Percentiles rank a stretch among this genome's conserved stretches.
phyloP scores from a whole-genome alignment of 1,140 invertebrate genomes.

The Matsumurasca onukii region DNA sequence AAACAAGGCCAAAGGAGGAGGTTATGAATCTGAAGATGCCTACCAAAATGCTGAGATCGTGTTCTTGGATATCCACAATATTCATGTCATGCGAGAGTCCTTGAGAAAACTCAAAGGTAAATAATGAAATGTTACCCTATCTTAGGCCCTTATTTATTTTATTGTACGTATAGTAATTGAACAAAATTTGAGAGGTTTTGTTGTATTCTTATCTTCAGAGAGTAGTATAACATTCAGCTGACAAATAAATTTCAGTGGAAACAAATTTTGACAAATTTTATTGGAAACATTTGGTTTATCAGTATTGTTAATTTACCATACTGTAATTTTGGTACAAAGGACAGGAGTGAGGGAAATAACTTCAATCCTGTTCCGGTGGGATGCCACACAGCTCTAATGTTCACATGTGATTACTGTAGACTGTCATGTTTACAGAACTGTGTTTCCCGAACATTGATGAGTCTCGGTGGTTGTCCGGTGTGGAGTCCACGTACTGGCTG shows the following conservation, averaged over 20 bases:
- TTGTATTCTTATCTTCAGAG: no score
- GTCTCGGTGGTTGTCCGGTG: conserved; percentile 85
- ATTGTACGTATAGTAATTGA: no score
- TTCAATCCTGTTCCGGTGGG: no score
- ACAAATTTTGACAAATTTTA: no score
- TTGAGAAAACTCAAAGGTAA: conserved; percentile 85
- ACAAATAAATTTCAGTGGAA: no score
- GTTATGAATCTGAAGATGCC: conserved; percentile 94
- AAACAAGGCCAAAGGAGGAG: conserved; percentile 98
- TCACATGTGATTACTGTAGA: no score
- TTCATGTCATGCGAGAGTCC: conserved; percentile 98
- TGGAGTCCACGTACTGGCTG: conserved; percentile 96
- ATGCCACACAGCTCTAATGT: no score
- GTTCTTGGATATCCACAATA: conserved; percentile 98
- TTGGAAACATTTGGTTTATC: neutral
- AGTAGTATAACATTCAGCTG: no score
- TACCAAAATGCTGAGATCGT: conserved; percentile 96
- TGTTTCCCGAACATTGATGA: conserved; percentile 97
- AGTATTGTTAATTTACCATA: no score
- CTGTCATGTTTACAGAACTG: conserved; percentile 62
- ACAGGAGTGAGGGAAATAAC: no score
- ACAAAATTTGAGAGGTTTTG: neutral
- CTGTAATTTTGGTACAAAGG: no score
- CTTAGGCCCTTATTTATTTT: neutral
- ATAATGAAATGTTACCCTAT: conserved; percentile 2